Evolutionary conservation across 2,888 invertebrate genomes (phyloP).

Genomic region (Lithophane semibrunnea): DNA sequence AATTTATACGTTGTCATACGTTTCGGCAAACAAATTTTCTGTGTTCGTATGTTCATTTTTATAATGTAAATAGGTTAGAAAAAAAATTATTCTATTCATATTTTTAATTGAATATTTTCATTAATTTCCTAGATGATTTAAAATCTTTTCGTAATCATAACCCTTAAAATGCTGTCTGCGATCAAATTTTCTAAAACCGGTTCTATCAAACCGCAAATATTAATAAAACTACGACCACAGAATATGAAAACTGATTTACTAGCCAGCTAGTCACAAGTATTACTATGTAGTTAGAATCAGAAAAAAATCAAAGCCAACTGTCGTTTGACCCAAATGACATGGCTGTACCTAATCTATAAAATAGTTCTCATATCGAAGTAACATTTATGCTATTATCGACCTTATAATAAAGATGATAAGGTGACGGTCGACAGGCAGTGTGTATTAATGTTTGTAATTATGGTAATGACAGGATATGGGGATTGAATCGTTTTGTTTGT

Average conservation of each 20-base stretch:
- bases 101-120: no score
- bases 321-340: constrained; percentile 73
- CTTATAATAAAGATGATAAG: constrained; percentile 26
- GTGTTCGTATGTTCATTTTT: no score
- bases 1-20: background rate
- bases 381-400: constrained; percentile 47
- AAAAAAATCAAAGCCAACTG: constrained; percentile 72
- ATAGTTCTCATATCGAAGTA: constrained; percentile 44
- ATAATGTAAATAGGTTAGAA: no score
- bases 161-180: background rate
- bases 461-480: constrained; percentile 72
- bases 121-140: background rate
- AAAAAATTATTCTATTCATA: no score
- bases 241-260: constrained; percentile 46
- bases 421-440: constrained; percentile 1
- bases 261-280: constrained; percentile 40
- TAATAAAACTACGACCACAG: constrained; percentile 36
- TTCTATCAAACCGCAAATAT: constrained; percentile 34
- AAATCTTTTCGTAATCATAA: background rate
- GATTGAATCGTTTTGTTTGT: constrained; percentile 67
- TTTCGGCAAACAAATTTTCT: no score
- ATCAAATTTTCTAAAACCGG: background rate
- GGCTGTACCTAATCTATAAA: constrained; percentile 46
- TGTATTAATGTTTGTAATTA: constrained; percentile 38
- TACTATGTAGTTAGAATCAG: constrained; percentile 47